A percentile compares a stretch with the other conserved stretches of the same genome.
Conservation (phyloP, 2,113 vertebrate genomes). For the Dasypus novemcinctus region DNA sequence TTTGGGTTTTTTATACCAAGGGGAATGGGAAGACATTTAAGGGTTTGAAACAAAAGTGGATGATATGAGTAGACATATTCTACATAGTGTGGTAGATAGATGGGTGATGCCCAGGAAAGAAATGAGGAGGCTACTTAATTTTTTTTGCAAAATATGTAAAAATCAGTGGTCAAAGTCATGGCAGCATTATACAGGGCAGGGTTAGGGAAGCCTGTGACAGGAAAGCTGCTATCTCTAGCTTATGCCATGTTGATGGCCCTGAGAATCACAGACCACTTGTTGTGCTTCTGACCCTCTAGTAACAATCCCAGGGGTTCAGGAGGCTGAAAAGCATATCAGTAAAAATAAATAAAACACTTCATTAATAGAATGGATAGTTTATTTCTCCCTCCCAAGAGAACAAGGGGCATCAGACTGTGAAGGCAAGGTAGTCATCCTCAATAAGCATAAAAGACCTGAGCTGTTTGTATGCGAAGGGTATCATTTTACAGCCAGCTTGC, state of each 20-base stretch:
- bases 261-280: neutral
- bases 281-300: neutral
- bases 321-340: neutral
- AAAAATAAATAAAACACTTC: neutral
- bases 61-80: neutral
- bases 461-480: neutral
- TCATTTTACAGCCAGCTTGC: neutral
- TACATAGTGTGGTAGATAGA: neutral
- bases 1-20: neutral
- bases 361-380: neutral
- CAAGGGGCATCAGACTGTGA: neutral
- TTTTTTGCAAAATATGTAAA: neutral
- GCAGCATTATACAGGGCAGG: fast-evolving
- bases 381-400: neutral
- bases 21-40: neutral
- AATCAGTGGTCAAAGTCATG: neutral
- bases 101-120: neutral
- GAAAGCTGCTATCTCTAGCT: neutral
- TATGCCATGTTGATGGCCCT: fast-evolving
- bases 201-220: neutral
- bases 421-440: neutral
- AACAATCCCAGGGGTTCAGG: neutral
- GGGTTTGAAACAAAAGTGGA: neutral
- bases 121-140: neutral
- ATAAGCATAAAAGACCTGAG: neutral